Evolutionary conservation across 2,113 vertebrate genomes (phyloP), one percentile per base, ranked within the genome.

Genomic region (Hippocampus mohnikei): DNA sequence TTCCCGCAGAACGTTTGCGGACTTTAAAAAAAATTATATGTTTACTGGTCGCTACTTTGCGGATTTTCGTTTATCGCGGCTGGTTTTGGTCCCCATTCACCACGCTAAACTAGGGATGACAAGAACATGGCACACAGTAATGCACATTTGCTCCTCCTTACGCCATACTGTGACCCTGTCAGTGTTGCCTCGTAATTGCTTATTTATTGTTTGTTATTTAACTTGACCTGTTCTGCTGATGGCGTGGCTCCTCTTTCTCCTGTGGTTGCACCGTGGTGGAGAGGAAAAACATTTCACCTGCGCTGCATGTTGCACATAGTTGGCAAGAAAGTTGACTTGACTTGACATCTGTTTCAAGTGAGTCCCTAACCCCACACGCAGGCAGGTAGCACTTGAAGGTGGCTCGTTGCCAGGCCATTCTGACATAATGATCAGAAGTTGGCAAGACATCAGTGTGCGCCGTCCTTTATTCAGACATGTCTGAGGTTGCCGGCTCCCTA

Each of bases 381-480:
- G 13, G 52, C 67, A 78, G n/a, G 59, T 40, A 66, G 20, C 72
- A 21, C 72, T 65, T 44, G 58, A 59, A 59, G 56, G 23, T 62
- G 66, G 66, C 76, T 40, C 37, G 20, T 42, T 79, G 73, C 67
- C 79, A 86, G 78, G 65, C 59, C 72, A 53, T 71, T 76, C 66
- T 70, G 71, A 80, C 69, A 33, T 74, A 73, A 75, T 73, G 60
- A 53, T 66, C 16, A 37, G 62, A 63, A 73, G 78, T 79, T 86
- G 77, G 81, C 78, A 83, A 62, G 16, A 77, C 70, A 66, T 80
- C 76, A 76, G 69, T 56, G 64, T 56, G n/a, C 42, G 25, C 52
- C 67, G 40, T 63, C 56, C 64, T 23, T 25, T 64, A 53, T 58
- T 76, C 41, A 53, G 71, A 75, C 83, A 61, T 73, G 81, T 77